phyloP scores from a whole-genome alignment of 2,797 vertebrate species.

The Dermochelys coriacea region DNA sequence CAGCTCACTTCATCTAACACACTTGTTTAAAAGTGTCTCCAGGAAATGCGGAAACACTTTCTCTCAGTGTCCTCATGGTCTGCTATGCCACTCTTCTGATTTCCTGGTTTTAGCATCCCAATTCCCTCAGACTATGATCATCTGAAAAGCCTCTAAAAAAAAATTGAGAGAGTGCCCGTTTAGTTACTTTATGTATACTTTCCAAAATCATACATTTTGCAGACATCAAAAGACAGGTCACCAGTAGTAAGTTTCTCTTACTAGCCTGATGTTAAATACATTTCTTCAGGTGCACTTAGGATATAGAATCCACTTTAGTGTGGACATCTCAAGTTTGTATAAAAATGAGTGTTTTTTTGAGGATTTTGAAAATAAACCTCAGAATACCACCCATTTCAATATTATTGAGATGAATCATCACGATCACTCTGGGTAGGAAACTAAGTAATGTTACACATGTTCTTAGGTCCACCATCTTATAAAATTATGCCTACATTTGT shows the following conservation, averaged over 20 bases:
- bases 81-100: neutral
- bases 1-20: too few species aligned
- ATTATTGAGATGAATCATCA: neutral
- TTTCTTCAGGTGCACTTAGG: conserved; percentile 39
- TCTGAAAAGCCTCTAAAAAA: neutral
- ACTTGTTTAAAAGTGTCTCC: too few species aligned
- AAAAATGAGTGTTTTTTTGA: neutral
- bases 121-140: neutral
- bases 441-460: neutral
- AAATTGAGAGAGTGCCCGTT: neutral
- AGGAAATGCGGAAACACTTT: neutral
- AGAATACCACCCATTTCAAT: neutral
- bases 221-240: conserved; percentile 39
- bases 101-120: neutral
- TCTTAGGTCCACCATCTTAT: neutral
- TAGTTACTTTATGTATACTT: neutral
- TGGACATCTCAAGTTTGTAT: neutral
- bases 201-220: conserved; percentile 42
- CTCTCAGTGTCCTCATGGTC: neutral
- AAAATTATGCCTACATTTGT: neutral
- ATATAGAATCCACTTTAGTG: conserved; percentile 29
- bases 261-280: neutral
- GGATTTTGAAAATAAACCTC: neutral
- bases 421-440: neutral
- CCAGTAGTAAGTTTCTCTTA: conserved; percentile 17